Base-by-base conservation (phyloP, 1,140 invertebrate genomes). In the Drosophila sucinea region DNA sequence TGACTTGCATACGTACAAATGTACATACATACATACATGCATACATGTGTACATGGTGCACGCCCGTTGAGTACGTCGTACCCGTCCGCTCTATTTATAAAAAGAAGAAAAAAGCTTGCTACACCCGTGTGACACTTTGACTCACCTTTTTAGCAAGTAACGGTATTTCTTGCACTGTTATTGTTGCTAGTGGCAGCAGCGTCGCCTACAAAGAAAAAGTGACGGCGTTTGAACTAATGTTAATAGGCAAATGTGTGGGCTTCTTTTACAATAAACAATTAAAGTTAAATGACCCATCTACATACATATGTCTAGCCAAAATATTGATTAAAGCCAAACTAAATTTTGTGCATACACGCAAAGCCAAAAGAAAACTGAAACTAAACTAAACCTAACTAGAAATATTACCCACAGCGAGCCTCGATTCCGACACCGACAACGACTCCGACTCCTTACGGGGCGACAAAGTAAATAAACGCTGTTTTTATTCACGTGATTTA, bases 401-500 rank as follows among this genome's bases (percentile, higher is more conserved):
- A 30, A 72, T 60, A 51, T 47, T 69, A 78, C 78, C 81, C 67
- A 86, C 70, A 64, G 51, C 56, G 29, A 81, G 54, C 64, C 54
- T 70, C 64, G 30, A 41, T 38, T 29, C 56, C 60, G 66, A 47
- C 60, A 35, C 64, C 44, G 27, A n/a, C n/a, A n/a, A 32, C 25
- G 65, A 40, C 58, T 32, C 64, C 44, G 27, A 41, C 25, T 40
- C 25, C 56, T 55, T 35, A 58, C 44, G 56, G 57, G 41, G 65
- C 61, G 32, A 60, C 58, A 81, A 75, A 67, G 71, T 82, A 86
- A 86, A 86, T 86, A 85, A 85, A 85, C 73, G 79, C 66, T 71
- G 65, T 67, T 68, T 72, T 77, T 72, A 79, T 86, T 70, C 83
- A 86, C 79, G 83, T 86, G 76, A 86, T 86, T 87, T 79, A 68